Evolutionary conservation across 2,888 invertebrate species (phyloP).

Genomic region (Oegoconia quadripuncta): DNA sequence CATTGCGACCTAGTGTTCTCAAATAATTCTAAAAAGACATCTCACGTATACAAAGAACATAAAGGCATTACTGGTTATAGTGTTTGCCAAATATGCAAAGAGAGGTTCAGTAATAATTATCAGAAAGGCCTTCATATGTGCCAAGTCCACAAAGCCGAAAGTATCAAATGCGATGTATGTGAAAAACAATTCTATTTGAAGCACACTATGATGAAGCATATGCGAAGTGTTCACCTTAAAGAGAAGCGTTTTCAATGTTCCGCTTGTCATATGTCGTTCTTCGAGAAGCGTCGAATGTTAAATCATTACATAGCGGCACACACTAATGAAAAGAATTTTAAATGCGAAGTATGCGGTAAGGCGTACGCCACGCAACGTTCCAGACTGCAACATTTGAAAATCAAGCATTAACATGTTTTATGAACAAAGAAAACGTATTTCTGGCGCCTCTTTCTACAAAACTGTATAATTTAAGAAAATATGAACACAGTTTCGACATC

Average conservation of each 20-base stretch:
- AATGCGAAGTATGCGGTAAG: too few species aligned
- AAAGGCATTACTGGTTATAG: constrained; percentile 68
- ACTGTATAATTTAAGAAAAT: too few species aligned
- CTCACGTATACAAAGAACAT: constrained; percentile 63
- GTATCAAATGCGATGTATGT: constrained; percentile 64
- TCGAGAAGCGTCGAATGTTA: constrained; percentile 64
- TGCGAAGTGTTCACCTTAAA: constrained; percentile 64
- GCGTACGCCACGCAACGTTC: too few species aligned
- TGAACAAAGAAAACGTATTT: too few species aligned
- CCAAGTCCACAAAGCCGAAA: constrained; percentile 62
- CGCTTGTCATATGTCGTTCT: constrained; percentile 68
- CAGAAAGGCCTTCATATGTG: constrained; percentile 70
- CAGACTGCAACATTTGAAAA: too few species aligned
- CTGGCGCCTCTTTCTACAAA: too few species aligned
- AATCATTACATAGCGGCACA: constrained; percentile 72
- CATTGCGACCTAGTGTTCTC: constrained; percentile 61
- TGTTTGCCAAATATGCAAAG: constrained; percentile 68
- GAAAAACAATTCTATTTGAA: constrained; percentile 68
- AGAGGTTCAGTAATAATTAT: constrained; percentile 68
- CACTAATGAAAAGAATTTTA: constrained; percentile 74
- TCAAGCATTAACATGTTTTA: too few species aligned
- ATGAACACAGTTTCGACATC: too few species aligned
- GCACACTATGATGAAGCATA: constrained; percentile 58
- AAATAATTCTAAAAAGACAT: constrained; percentile 62
- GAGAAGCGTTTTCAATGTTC: constrained; percentile 66